Percentiles rank a stretch among this genome's conserved stretches.
phyloP scores from a whole-genome alignment of 2,888 invertebrate genomes.

The Drosophila macrospina region DNA sequence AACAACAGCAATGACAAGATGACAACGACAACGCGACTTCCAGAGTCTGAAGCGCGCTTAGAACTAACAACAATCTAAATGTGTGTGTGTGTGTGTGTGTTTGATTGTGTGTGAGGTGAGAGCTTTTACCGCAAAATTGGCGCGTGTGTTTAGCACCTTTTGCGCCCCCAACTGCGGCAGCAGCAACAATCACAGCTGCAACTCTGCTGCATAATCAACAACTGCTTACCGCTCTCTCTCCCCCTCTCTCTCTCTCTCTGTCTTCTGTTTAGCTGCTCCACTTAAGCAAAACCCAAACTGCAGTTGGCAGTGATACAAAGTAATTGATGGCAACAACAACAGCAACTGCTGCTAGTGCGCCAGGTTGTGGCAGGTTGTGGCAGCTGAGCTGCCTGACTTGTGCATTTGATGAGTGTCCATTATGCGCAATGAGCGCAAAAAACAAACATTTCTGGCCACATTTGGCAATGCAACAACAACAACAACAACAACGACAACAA shows the following conservation, averaged over 20 bases:
- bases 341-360: slow-evolving; percentile 43
- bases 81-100: slow-evolving; percentile 20
- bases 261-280: slow-evolving; percentile 40
- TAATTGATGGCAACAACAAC: slow-evolving; percentile 61
- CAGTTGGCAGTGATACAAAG: slow-evolving; percentile 55
- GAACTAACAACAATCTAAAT: slow-evolving; percentile 59
- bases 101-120: slow-evolving; percentile 58
- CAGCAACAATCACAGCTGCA: slow-evolving; percentile 54
- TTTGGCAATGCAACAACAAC: slow-evolving; percentile 56
- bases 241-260: not conserved
- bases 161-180: slow-evolving; percentile 46
- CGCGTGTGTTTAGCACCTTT: slow-evolving; percentile 77
- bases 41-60: slow-evolving; percentile 50
- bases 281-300: slow-evolving; percentile 49
- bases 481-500: slow-evolving; percentile 29
- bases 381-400: slow-evolving; percentile 36
- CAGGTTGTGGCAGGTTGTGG: slow-evolving; percentile 49
- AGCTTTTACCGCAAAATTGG: slow-evolving; percentile 77
- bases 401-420: slow-evolving; percentile 74
- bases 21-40: slow-evolving; percentile 39
- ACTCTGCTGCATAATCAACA: slow-evolving; percentile 61
- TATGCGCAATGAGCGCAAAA: slow-evolving; percentile 58
- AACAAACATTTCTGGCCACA: slow-evolving; percentile 60
- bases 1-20: slow-evolving; percentile 29
- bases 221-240: not conserved